phyloP scores from a whole-genome alignment of 2,797 vertebrate species.

The Lateolabrax maculatus region DNA sequence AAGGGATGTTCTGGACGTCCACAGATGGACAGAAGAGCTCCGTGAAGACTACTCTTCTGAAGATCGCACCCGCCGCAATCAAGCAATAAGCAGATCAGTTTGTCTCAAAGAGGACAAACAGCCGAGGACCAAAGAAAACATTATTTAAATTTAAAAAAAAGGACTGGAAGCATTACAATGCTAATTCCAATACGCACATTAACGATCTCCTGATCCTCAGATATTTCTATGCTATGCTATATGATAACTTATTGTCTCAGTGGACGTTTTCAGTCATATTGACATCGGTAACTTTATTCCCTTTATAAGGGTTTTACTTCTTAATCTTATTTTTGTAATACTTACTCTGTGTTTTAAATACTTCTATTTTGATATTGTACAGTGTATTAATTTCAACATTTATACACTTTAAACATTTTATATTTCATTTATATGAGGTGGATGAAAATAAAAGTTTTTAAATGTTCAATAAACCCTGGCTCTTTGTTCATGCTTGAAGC shows the following conservation, averaged over 20 bases:
- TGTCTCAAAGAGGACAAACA: neutral
- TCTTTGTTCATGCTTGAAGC: constrained; percentile 13
- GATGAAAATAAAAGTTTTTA: constrained; percentile 58
- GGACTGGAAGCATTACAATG: neutral
- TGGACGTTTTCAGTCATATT: constrained; percentile 69
- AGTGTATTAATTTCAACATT: constrained; percentile 45
- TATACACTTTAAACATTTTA: constrained; percentile 34
- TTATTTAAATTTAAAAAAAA: constrained; percentile 22
- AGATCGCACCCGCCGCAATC: constrained; percentile 82
- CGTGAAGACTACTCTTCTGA: constrained; percentile 84
- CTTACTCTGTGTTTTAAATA: constrained; percentile 31
- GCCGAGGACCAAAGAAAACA: constrained; percentile 12
- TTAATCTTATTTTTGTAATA: constrained; percentile 10
- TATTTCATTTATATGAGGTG: constrained; percentile 43
- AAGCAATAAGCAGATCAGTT: constrained; percentile 43
- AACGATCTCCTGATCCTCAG: constrained; percentile 31
- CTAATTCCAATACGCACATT: constrained; percentile 6
- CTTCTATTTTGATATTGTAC: constrained; percentile 21
- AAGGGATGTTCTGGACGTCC: constrained; percentile 89
- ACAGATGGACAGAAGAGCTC: constrained; percentile 83
- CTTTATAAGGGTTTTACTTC: constrained; percentile 71
- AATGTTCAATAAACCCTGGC: neutral
- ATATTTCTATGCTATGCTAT: constrained; percentile 72
- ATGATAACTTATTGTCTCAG: constrained; percentile 33
- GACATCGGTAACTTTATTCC: constrained; percentile 59